Evolutionary conservation across 2,888 invertebrate species (phyloP).

Genomic region (Agrotis puta): DNA sequence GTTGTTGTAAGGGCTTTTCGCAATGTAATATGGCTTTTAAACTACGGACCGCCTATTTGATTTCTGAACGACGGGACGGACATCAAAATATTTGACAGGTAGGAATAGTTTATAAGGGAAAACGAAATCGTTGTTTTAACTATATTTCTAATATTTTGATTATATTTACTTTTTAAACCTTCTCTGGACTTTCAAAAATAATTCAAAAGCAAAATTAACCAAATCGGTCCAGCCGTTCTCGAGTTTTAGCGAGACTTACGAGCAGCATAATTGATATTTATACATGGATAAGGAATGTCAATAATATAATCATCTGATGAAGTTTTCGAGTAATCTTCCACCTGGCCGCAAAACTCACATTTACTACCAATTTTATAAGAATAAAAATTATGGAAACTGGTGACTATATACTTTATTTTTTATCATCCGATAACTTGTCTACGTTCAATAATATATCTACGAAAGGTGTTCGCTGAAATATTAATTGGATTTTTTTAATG

Average conservation of each 20-base stretch:
- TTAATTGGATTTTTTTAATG: constrained; percentile 64
- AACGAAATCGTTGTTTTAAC: too few relatives aligned
- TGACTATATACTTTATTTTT: constrained; percentile 46
- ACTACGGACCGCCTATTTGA: too few relatives aligned
- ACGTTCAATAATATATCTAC: constrained; percentile 49
- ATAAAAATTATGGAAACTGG: constrained; percentile 54
- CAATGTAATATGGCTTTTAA: background rate
- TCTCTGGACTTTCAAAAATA: too few relatives aligned
- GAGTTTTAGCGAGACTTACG: too few relatives aligned
- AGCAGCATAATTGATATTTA: too few relatives aligned
- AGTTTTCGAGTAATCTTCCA: constrained; percentile 47
- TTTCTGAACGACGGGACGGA: too few relatives aligned
- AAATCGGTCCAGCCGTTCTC: too few relatives aligned
- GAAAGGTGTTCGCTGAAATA: constrained; percentile 66
- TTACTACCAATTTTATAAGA: constrained; percentile 52
- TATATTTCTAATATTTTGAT: too few relatives aligned
- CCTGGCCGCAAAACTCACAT: constrained; percentile 42
- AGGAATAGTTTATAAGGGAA: too few relatives aligned
- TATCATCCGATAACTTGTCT: constrained; percentile 56
- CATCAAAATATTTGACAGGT: too few relatives aligned
- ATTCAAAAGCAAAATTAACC: too few relatives aligned
- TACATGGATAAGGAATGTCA: constrained; percentile 27
- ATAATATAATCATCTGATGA: background rate
- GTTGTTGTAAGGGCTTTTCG: background rate
- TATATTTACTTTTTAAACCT: too few relatives aligned